These are phyloP conservation scores for Pomacea canaliculata DNA, from an alignment of 2,888 invertebrate genomes.

Conservation along the genomic window DNA sequence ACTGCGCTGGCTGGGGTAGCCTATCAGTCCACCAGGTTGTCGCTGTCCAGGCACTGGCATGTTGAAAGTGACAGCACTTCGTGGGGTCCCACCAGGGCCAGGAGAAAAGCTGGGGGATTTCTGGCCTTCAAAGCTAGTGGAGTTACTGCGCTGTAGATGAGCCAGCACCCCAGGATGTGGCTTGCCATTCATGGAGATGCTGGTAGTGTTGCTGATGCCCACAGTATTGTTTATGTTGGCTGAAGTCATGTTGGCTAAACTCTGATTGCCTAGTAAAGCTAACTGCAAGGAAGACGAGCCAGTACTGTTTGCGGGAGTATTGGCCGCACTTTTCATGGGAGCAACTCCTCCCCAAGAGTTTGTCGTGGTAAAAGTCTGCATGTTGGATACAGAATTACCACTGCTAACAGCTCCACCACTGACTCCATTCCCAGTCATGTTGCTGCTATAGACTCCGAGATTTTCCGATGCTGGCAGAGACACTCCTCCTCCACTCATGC, in stretches of 20 bases:
- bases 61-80: conserved; percentile 16
- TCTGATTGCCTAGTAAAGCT: conserved; percentile 22
- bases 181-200: not conserved
- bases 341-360: not conserved
- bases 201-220: not conserved
- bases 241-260: conserved; percentile 11
- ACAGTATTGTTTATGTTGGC: conserved; percentile 10
- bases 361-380: not conserved
- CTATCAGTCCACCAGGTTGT: conserved; percentile 33
- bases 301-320: conserved; percentile 8
- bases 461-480: not conserved
- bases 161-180: not conserved
- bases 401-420: not conserved
- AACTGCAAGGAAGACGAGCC: conserved; percentile 31
- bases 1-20: conserved; percentile 45
- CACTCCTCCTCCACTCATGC: not conserved
- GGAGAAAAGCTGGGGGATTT: conserved; percentile 53
- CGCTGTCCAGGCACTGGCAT: conserved; percentile 30
- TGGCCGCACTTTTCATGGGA: conserved; percentile 21
- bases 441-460: not conserved
- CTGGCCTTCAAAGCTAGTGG: conserved; percentile 44
- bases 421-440: not conserved
- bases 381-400: not conserved
- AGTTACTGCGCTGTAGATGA: conserved; percentile 37
- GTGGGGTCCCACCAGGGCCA: conserved; percentile 39